phyloP scores from a whole-genome alignment of 2,797 vertebrate species.

The Sebastes trivittatus region DNA sequence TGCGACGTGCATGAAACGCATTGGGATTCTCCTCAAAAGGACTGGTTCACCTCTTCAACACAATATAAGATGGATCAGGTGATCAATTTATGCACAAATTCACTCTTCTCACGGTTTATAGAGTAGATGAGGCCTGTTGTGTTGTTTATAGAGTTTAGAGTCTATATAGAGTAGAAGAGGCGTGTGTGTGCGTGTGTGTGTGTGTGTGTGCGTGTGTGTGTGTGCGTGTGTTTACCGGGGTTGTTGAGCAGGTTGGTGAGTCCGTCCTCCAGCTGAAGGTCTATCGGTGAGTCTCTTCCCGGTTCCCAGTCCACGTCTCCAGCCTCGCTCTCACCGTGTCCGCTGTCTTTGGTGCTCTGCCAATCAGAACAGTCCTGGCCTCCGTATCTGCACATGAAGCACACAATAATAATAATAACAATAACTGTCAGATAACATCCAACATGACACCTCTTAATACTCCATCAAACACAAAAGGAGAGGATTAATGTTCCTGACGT shows the following conservation, averaged over 20 bases:
- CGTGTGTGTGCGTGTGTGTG: too few relatives aligned
- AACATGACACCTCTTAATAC: not conserved
- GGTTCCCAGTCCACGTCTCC: constrained; percentile 88
- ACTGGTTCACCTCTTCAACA: too few relatives aligned
- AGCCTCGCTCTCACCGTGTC: constrained; percentile 88
- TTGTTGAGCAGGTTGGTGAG: constrained; percentile 85
- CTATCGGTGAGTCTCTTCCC: constrained; percentile 86
- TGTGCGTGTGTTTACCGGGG: constrained; percentile 76
- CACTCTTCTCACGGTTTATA: too few relatives aligned
- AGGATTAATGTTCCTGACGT: not conserved
- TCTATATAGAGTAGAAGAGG: too few relatives aligned
- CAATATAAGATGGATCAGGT: too few relatives aligned
- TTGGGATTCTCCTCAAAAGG: too few relatives aligned
- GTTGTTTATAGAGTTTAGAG: too few relatives aligned
- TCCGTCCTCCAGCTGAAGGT: constrained; percentile 88
- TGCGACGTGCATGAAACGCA: too few relatives aligned
- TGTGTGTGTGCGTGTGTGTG: not conserved
- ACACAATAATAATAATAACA: not conserved
- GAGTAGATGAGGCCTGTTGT: too few relatives aligned
- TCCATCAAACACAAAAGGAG: not conserved
- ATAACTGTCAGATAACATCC: not conserved
- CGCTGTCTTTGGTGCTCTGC: constrained; percentile 89
- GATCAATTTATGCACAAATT: too few relatives aligned
- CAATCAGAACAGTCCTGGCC: constrained; percentile 85
- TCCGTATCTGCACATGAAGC: constrained; percentile 75